A percentile compares a stretch with the other conserved stretches of the same genome.
Evolutionary conservation across 2,888 invertebrate species (phyloP).

Genomic region (Drymonia ruficornis): DNA sequence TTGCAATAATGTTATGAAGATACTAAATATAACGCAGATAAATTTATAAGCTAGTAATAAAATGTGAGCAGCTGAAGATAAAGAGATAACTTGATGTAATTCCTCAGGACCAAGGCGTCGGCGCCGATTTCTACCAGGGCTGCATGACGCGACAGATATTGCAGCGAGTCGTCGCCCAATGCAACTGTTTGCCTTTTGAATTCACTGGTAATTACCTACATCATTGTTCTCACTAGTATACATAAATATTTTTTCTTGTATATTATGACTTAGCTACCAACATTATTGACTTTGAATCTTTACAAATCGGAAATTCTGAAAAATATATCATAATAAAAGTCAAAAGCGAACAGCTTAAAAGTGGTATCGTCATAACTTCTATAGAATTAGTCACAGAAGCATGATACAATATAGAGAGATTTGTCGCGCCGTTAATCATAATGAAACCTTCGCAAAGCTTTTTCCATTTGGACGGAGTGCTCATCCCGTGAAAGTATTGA

Average conservation of each 20-base stretch:
- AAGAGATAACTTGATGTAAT: neutral
- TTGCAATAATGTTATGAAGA: too few relatives aligned
- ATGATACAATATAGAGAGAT: constrained; percentile 3
- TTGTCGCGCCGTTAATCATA: neutral
- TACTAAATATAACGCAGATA: too few relatives aligned
- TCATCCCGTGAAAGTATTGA: neutral
- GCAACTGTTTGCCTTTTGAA: constrained; percentile 67
- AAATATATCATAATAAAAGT: too few relatives aligned
- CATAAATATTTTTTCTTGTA: too few relatives aligned
- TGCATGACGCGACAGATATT: constrained; percentile 59
- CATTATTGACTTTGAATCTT: too few relatives aligned
- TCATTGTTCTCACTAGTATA: too few relatives aligned
- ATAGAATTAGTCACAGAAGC: neutral
- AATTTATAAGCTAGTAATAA: too few relatives aligned
- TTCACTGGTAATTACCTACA: constrained; percentile 53
- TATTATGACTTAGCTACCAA: too few relatives aligned
- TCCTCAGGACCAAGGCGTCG: constrained; percentile 52
- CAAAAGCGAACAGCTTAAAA: neutral
- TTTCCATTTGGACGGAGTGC: neutral
- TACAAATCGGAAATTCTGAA: too few relatives aligned
- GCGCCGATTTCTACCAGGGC: constrained; percentile 55
- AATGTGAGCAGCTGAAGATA: too few relatives aligned
- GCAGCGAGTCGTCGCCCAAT: constrained; percentile 50
- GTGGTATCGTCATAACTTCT: neutral
- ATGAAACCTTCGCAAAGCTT: constrained; percentile 1